Evolutionary conservation across 2,113 vertebrate genomes (phyloP), one percentile per base, ranked within the genome.

Genomic region (Vulpes vulpes): DNA sequence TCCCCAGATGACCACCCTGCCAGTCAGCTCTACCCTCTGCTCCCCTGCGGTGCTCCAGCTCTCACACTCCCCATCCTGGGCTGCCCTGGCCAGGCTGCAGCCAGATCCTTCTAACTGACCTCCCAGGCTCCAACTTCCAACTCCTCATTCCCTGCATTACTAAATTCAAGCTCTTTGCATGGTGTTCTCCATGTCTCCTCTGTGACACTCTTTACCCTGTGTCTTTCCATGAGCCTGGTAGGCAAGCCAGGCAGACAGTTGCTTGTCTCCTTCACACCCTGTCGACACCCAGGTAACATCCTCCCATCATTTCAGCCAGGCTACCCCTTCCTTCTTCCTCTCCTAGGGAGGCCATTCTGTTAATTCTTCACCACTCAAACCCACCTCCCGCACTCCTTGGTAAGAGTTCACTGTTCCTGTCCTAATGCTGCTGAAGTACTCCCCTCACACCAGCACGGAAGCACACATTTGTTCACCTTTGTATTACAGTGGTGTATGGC

Each of bases 11-110:
- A 55, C 74, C 43, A 2, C 4, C 2, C 0, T 38, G 35, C 35
- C 57, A 69, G 74, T 78, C n/a, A 4, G 2, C 43, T 27, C 55
- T 20, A 8, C 30, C 7, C 1, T n/a, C n/a, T 67, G 32, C 53
- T 74, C 32, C n/a, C 83, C 80, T 64, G 17, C 43, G 10, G 30
- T 11, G 15, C 64, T 30, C 43, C n/a, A 22, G 11, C 51, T 62
- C 76, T 57, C 4, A 2, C 22, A 3, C 38, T 22, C 2, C 43
- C 15, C 0, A 1, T 11, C 22, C 74, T 78, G 6, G 0, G 22
- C 78, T 35, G 38, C 55, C 11, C 19, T 32, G 65, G 60, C 71
- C 35, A 38, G 71, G 43, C 20, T 4, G 10, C 3, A 2, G 32
- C 81, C 35, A 55, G 35, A 16, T 22, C 51, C 90, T 94, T 53